These are phyloP conservation scores for Apodemus sylvaticus DNA, from an alignment of 2,113 vertebrate genomes.

Conservation along the genomic window DNA sequence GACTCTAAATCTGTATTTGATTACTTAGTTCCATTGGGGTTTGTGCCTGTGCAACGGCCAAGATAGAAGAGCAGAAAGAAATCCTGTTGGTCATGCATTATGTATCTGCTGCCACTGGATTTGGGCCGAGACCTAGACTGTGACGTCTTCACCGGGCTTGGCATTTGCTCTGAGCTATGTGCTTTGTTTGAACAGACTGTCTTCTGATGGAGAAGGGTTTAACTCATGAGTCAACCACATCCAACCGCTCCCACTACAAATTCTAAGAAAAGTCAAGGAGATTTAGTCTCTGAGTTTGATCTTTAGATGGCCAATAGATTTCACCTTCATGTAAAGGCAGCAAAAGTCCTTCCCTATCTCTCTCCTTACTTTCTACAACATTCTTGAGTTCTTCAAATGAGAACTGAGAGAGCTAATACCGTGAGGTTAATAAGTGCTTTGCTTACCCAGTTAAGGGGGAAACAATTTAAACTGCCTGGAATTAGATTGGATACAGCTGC, in stretches of 20 bases:
- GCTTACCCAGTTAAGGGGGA: not conserved
- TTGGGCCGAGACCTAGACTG: not conserved
- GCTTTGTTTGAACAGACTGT: conserved; percentile 70
- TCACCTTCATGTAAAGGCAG: conserved; percentile 48
- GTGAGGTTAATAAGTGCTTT: not conserved
- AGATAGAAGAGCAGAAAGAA: conserved; percentile 53
- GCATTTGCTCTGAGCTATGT: conserved; percentile 73
- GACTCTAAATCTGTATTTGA: conserved; percentile 70
- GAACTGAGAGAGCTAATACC: not conserved
- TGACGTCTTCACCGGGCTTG: conserved; percentile 73
- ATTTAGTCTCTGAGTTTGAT: conserved; percentile 74
- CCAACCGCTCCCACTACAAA: conserved; percentile 64
- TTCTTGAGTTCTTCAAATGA: not conserved
- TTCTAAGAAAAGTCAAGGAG: conserved; percentile 78
- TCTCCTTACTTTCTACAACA: not conserved
- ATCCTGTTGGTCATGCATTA: conserved; percentile 61
- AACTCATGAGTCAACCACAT: conserved; percentile 40
- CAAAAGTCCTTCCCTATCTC: conserved; percentile 35
- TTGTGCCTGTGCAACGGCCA: conserved; percentile 23
- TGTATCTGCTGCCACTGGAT: conserved; percentile 64
- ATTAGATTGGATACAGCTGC: not conserved
- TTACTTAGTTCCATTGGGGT: conserved; percentile 61
- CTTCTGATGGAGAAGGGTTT: conserved; percentile 54
- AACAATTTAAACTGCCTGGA: not conserved
- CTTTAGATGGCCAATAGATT: conserved; percentile 74